These are phyloP conservation scores for Cromileptes altivelis DNA, from an alignment of 2,113 vertebrate genomes.

Conservation along the genomic window DNA sequence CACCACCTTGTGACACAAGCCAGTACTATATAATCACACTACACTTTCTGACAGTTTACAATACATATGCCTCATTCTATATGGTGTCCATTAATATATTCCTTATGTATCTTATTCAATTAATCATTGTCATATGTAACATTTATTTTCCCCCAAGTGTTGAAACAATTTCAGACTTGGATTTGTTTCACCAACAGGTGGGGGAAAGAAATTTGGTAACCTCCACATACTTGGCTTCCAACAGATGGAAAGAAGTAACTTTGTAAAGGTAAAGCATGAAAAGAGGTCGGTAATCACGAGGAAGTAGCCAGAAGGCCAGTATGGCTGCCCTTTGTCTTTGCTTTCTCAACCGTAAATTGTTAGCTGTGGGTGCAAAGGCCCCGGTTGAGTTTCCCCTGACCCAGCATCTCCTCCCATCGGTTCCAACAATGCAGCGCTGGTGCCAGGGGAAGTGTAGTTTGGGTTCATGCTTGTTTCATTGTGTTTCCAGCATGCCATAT, in stretches of 20 bases:
- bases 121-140: background rate
- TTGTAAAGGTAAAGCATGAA: conserved; percentile 14
- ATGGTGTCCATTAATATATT: background rate
- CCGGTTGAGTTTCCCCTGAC: conserved; percentile 40
- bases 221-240: conserved; percentile 9
- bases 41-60: background rate
- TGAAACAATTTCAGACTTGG: conserved; percentile 23
- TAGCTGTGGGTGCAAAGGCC: conserved; percentile 14
- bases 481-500: conserved; percentile 66
- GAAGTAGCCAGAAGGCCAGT: conserved; percentile 5
- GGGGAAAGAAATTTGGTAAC: too few relatives aligned
- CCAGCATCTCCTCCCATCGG: conserved; percentile 48
- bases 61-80: background rate
- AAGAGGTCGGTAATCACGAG: background rate
- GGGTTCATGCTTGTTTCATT: conserved; percentile 56
- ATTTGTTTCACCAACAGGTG: background rate
- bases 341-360: conserved; percentile 37
- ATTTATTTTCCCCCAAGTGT: background rate
- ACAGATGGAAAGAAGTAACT: conserved; percentile 31
- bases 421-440: conserved; percentile 45
- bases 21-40: background rate
- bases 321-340: conserved; percentile 46
- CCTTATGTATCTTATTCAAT: background rate
- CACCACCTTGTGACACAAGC: too few relatives aligned
- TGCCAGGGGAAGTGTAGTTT: conserved; percentile 71